Evolutionary conservation across 2,888 invertebrate genomes (phyloP).

Genomic region (Acanthosepion lycidas): DNA sequence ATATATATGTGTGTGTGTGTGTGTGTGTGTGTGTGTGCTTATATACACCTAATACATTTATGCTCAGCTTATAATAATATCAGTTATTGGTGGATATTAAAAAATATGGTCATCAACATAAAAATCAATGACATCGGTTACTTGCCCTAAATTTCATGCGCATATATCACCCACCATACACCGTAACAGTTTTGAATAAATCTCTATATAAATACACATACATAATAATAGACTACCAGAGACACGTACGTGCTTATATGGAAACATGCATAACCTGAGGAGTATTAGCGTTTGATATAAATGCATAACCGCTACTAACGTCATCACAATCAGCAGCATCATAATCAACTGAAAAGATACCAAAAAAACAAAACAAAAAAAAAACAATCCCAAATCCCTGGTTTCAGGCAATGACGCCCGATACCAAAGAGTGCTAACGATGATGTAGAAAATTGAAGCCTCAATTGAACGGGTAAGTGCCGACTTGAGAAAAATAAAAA

Average conservation of each 20-base stretch:
- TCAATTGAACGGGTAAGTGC: neutral
- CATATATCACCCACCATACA: too few relatives aligned
- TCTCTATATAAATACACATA: neutral
- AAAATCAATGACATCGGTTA: too few relatives aligned
- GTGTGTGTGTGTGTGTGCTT: too few relatives aligned
- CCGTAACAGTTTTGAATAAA: neutral
- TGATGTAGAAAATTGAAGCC: neutral
- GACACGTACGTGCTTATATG: too few relatives aligned
- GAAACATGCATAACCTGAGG: neutral
- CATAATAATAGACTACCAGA: neutral
- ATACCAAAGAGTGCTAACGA: neutral
- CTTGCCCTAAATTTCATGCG: too few relatives aligned
- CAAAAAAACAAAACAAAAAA: neutral
- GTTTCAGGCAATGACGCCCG: neutral
- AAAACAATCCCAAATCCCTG: neutral
- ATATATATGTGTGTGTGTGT: too few relatives aligned
- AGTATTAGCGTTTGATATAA: conserved; percentile 6
- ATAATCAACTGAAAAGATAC: neutral
- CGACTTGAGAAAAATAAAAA: neutral
- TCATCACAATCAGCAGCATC: neutral
- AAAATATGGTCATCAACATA: too few relatives aligned
- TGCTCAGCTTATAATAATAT: too few relatives aligned
- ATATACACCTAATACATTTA: too few relatives aligned
- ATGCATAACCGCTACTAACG: neutral
- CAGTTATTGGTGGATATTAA: too few relatives aligned